Conservation (phyloP, 2,113 vertebrate genomes). For the Plectropomus leopardus region DNA sequence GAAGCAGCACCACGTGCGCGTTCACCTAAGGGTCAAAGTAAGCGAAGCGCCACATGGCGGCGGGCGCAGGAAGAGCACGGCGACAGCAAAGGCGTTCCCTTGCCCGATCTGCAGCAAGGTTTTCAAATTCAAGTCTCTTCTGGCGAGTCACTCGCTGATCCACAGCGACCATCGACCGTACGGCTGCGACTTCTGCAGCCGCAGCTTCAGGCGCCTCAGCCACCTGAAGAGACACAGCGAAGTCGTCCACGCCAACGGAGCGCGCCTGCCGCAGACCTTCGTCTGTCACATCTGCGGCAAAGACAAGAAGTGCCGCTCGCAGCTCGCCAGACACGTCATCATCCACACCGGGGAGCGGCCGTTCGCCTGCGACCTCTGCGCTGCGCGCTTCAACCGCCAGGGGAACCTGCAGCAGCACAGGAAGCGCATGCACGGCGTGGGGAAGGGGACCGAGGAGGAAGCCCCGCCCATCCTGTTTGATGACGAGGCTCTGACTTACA, state of each 20-base stretch:
- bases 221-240: slow-evolving; percentile 74
- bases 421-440: slow-evolving; percentile 67
- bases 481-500: slow-evolving; percentile 41
- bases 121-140: slow-evolving; percentile 66
- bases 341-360: slow-evolving; percentile 77
- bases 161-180: slow-evolving; percentile 71
- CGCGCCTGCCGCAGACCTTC: slow-evolving; percentile 52
- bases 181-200: slow-evolving; percentile 72
- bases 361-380: slow-evolving; percentile 65
- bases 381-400: slow-evolving; percentile 67
- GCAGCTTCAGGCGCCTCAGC: slow-evolving; percentile 71
- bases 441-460: background rate
- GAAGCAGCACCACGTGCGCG: slow-evolving; percentile 67
- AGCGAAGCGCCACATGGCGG: fast-evolving
- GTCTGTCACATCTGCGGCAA: slow-evolving; percentile 73
- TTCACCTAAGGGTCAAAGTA: slow-evolving; percentile 47
- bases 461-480: slow-evolving; percentile 61
- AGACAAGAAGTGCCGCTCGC: slow-evolving; percentile 80
- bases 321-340: slow-evolving; percentile 73
- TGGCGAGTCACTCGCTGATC: slow-evolving; percentile 61
- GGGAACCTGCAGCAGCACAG: slow-evolving; percentile 78
- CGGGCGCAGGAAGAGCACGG: background rate
- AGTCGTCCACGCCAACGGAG: slow-evolving; percentile 70
- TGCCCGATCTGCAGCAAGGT: slow-evolving; percentile 62
- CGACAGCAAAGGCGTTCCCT: background rate